A percentile compares a stretch with the other conserved stretches of the same genome.
Conservation (phyloP, 2,888 invertebrate species). For the Nemoura dubitans region DNA sequence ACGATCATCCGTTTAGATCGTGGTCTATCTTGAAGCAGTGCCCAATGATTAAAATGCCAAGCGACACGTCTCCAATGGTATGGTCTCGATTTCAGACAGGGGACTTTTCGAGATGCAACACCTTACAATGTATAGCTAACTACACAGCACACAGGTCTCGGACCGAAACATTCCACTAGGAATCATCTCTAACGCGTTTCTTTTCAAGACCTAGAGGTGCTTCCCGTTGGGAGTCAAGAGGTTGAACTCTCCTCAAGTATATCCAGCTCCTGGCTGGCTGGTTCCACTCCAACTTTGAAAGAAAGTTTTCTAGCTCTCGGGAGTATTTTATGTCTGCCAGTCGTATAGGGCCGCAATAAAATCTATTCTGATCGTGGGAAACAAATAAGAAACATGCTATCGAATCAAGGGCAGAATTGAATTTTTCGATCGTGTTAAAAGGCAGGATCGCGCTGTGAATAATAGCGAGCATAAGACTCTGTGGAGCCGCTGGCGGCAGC, state of each 20-base stretch:
- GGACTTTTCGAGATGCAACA: too few relatives aligned
- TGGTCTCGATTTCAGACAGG: too few relatives aligned
- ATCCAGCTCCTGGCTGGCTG: neutral
- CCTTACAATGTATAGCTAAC: too few relatives aligned
- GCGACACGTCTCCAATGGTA: too few relatives aligned
- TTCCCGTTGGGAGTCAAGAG: neutral
- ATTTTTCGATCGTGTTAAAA: neutral
- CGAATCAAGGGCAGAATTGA: neutral
- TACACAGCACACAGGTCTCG: neutral
- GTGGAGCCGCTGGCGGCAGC: neutral
- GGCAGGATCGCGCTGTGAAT: neutral
- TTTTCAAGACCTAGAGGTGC: neutral
- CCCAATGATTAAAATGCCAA: too few relatives aligned
- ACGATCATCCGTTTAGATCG: too few relatives aligned
- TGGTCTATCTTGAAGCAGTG: too few relatives aligned
- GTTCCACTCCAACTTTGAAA: neutral
- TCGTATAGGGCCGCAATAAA: neutral
- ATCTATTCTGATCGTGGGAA: slow-evolving; percentile 4
- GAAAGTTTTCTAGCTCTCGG: neutral
- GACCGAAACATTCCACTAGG: neutral
- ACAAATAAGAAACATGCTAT: neutral
- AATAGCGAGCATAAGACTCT: neutral
- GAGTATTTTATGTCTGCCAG: neutral
- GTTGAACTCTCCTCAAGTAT: neutral
- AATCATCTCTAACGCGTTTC: neutral